Conservation (phyloP, 1,140 invertebrate species). For the Drosophila ogumai region DNA sequence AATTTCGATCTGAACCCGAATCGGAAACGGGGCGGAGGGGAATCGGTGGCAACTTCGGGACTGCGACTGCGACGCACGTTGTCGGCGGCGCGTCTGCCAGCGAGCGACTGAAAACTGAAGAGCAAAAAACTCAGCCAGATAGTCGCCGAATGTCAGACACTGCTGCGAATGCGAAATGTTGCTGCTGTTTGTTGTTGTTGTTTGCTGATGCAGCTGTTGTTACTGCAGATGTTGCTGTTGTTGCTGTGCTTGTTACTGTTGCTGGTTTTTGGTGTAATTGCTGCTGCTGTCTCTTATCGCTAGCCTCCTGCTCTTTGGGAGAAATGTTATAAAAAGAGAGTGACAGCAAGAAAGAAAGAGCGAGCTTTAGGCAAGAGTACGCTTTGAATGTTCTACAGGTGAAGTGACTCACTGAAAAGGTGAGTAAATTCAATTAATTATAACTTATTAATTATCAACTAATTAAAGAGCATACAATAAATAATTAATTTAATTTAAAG, state of each 20-base stretch:
- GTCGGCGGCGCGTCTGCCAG: slow-evolving; percentile 63
- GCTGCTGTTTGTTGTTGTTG: slow-evolving; percentile 20
- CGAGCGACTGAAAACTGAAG: slow-evolving; percentile 61
- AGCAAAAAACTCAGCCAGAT: slow-evolving; percentile 55
- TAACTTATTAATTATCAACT: neutral
- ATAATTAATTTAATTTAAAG: too few relatives aligned
- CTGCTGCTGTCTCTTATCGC: slow-evolving; percentile 36
- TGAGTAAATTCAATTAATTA: neutral
- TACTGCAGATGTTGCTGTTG: slow-evolving; percentile 6
- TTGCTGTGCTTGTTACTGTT: slow-evolving; percentile 4
- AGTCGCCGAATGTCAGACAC: slow-evolving; percentile 55
- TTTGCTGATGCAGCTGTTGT: slow-evolving; percentile 5
- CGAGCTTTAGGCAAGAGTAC: neutral
- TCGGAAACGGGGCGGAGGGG: slow-evolving; percentile 8
- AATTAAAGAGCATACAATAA: too few relatives aligned
- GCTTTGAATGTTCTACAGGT: slow-evolving; percentile 19
- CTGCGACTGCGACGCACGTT: slow-evolving; percentile 53
- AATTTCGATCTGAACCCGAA: slow-evolving; percentile 36
- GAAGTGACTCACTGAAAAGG: neutral
- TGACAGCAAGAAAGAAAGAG: slow-evolving; percentile 5
- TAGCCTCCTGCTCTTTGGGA: slow-evolving; percentile 26
- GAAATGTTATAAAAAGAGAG: slow-evolving; percentile 31
- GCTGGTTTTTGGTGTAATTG: slow-evolving; percentile 8
- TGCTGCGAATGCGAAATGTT: slow-evolving; percentile 44
- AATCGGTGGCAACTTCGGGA: slow-evolving; percentile 1